Base-by-base conservation (phyloP, 2,888 invertebrate genomes). In the Ormyrus thymus region DNA sequence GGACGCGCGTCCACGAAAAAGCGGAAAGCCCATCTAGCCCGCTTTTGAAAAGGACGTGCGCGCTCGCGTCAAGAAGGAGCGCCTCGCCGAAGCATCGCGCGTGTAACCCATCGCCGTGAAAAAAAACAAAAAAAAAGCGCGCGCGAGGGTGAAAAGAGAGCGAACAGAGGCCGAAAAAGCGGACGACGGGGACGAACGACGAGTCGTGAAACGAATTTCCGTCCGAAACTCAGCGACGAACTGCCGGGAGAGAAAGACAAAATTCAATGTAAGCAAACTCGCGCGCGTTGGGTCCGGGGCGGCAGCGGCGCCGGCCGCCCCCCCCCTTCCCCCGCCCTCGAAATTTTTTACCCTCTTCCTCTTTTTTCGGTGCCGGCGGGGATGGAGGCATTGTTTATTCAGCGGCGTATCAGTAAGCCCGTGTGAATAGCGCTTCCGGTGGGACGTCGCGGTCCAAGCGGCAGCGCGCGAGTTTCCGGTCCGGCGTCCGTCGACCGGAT, bases 361-460 rank as follows among this genome's bases (percentile, higher is more conserved):
- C 43, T 58, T 84, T 85, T 85, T 84, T 80, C 82, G 76, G 83
- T 73, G 78, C 29, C 6, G 46, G 68, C 11, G 43, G 53, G 15
- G 62, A 29, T 29, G 11, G 50, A 78, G 82, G 87, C 85, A 88
- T 89, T 89, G 89, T 89, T 89, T 88, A 89, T 89, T 89, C 89
- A 87, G 85, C 58, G 74, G 84, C 86, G 85, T 89, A 89, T 89
- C 89, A 87, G 86, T 85, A 85, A 84, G 86, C 86, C 85, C 87
- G 89, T 85, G 88, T 89, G 89, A 89, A 90, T 90, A 87, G 89
- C 84, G 87, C 86, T 88, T 90, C 90, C 90, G 89, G 89, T 88
- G 87, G 88, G 87, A 88, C 87, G 87, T 85, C 87, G 86, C 88
- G 89, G 86, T 87, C 87, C 87, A 86, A 86, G 85, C 87, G 86